These are phyloP conservation scores for Trinectes maculatus DNA, from an alignment of 2,113 vertebrate genomes.

Conservation along the genomic window DNA sequence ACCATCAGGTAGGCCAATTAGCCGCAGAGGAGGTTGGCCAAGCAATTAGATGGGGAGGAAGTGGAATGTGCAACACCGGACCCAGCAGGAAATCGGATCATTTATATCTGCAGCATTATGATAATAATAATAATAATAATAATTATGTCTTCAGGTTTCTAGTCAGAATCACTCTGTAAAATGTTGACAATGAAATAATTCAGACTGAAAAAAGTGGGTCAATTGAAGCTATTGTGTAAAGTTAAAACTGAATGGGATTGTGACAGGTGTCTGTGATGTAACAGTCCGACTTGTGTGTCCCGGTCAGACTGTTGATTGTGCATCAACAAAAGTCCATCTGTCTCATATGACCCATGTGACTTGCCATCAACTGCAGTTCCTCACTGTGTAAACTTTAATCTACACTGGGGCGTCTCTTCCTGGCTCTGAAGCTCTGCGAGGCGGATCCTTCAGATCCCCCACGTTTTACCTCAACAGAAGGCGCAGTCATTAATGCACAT, in stretches of 20 bases:
- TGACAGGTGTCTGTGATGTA: too few species aligned
- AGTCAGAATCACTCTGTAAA: too few species aligned
- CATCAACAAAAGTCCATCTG: not conserved
- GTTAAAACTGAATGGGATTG: too few species aligned
- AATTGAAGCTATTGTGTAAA: too few species aligned
- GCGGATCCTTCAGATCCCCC: slow-evolving; percentile 20
- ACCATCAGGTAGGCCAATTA: slow-evolving; percentile 63
- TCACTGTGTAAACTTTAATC: slow-evolving; percentile 36
- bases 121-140: too few species aligned
- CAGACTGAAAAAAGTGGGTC: too few species aligned
- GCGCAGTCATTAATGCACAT: slow-evolving; percentile 64
- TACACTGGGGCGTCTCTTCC: not conserved
- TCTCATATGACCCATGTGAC: not conserved
- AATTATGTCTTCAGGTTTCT: too few species aligned
- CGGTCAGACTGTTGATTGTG: not conserved
- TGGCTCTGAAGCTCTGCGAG: not conserved
- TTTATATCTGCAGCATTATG: slow-evolving; percentile 40
- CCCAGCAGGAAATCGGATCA: not conserved
- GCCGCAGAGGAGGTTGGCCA: slow-evolving; percentile 42
- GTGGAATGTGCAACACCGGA: slow-evolving; percentile 23
- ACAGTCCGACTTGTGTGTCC: too few species aligned
- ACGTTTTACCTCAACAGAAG: slow-evolving; percentile 64
- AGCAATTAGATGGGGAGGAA: slow-evolving; percentile 45
- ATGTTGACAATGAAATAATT: too few species aligned
- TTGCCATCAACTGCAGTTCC: not conserved